phyloP scores from a whole-genome alignment of 35 echinoderm and acorn worm genomes.

The Stichopus chloronotus region DNA sequence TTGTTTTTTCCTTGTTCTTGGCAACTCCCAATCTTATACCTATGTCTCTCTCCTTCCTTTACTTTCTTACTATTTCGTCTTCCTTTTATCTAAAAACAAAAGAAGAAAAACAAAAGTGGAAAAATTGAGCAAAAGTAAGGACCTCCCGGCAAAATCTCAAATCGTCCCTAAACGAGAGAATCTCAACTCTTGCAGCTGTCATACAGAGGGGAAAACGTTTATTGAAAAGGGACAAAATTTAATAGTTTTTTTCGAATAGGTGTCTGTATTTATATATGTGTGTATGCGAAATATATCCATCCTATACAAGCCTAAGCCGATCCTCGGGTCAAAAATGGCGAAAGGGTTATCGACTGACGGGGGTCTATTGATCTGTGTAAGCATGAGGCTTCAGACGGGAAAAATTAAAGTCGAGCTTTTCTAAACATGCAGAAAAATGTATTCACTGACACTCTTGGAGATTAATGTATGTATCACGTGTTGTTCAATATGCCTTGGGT shows the following conservation, averaged over 20 bases:
- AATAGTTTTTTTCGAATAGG: slow-evolving; percentile 27
- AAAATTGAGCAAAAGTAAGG: slow-evolving; percentile 47
- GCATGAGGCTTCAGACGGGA: slow-evolving; percentile 35
- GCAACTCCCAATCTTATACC: slow-evolving; percentile 42
- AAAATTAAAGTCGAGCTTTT: slow-evolving; percentile 35
- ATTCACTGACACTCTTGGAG: slow-evolving; percentile 21
- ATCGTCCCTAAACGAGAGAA: slow-evolving; percentile 47
- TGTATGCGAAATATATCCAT: not conserved
- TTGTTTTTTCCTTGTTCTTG: slow-evolving; percentile 32
- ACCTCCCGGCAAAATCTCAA: slow-evolving; percentile 47
- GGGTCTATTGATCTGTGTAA: slow-evolving; percentile 45
- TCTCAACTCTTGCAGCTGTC: slow-evolving; percentile 40
- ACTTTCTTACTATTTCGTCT: not conserved
- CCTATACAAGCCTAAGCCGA: slow-evolving; percentile 14
- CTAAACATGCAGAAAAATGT: slow-evolving; percentile 28
- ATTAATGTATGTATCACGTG: slow-evolving; percentile 21
- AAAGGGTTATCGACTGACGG: slow-evolving; percentile 28
- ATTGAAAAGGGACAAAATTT: slow-evolving; percentile 42
- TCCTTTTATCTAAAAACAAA: not conserved
- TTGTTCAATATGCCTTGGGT: slow-evolving; percentile 19
- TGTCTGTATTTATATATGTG: not conserved
- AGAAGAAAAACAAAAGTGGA: too few relatives aligned
- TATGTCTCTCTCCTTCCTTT: not conserved
- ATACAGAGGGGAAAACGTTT: slow-evolving; percentile 22
- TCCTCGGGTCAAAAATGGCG: slow-evolving; percentile 56